Evolutionary conservation across 2,113 vertebrate genomes (phyloP).

Genomic region (Nicator chloris): DNA sequence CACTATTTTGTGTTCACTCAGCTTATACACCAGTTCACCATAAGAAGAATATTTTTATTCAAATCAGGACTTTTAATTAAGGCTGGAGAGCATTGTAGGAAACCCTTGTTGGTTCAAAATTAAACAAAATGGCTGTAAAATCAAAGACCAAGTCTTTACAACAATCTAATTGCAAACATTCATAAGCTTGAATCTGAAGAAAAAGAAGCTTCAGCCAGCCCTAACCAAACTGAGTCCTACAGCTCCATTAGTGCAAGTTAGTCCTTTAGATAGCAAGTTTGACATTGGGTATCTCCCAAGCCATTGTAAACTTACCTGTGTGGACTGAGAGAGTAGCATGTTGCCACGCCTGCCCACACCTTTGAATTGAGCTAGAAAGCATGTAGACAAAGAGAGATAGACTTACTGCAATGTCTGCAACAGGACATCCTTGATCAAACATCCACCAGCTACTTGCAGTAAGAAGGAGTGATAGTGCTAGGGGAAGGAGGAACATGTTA

Average conservation of each 20-base stretch:
- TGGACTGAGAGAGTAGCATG: not conserved
- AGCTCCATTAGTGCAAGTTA: not conserved
- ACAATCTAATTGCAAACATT: not conserved
- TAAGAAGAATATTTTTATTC: not conserved
- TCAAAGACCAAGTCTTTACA: not conserved
- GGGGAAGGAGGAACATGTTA: not conserved
- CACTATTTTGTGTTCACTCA: not conserved
- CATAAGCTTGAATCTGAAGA: not conserved
- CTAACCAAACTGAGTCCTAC: not conserved
- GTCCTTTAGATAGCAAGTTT: not conserved
- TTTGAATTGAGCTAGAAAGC: not conserved
- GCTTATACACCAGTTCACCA: not conserved
- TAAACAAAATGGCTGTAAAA: not conserved
- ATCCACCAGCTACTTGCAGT: not conserved
- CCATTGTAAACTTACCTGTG: accelerated
- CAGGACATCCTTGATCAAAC: not conserved
- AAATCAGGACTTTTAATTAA: not conserved
- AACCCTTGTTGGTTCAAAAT: not conserved
- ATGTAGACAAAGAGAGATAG: not conserved
- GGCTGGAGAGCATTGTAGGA: not conserved
- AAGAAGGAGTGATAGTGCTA: not conserved
- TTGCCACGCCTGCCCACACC: not conserved
- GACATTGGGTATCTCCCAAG: not conserved
- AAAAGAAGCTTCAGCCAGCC: not conserved
- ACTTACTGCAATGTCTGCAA: not conserved